Base-by-base conservation (phyloP, 2,888 invertebrate species). In the Dermolepida albohirtum region DNA sequence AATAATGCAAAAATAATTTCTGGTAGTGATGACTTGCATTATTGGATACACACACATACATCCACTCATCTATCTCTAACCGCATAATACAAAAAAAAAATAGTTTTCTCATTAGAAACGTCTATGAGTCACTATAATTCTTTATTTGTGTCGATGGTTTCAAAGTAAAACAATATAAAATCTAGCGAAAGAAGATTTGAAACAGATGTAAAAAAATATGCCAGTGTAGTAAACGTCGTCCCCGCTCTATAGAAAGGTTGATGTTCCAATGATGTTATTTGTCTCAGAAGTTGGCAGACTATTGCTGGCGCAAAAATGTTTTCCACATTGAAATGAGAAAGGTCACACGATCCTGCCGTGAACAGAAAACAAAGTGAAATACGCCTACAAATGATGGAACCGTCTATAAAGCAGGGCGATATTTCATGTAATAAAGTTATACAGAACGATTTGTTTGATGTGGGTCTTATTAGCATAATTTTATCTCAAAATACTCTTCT, bases 211-310 rank as follows among this genome's bases (percentile, higher is more conserved):
- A 40, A 54, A 44, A 29, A 47, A 59, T 59, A 16, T 10, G 59
- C 5, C 29, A 27, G 11, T 47, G 8, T 47, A 44, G 12, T 14
- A 14, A 47, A n/a, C 41, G 59, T 59, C 44, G 29, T 44, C 44
- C 29, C 44, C 22, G 8, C 12, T 14, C 43, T 29, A 44, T 44
- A 29, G 34, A 34, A 27, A 59, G 59, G 59, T 59, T 59, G 59
- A 59, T 44, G 59, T 29, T 59, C 59, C 29, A 59, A 59, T 59
- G 59, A 59, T 59, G 59, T 47, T 59, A 59, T 59, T 59, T 59
- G 59, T 59, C 59, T 59, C 59, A 59, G 44, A 59, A 59, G 44
- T 59, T 59, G 59, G 59, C 44, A 59, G 59, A 59, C 59, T 59
- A 59, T 59, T 44, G 59, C 44, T 43, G 44, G 22, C 59, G 59